phyloP scores from a whole-genome alignment of 2,113 vertebrate genomes.

The Electrona antarctica region DNA sequence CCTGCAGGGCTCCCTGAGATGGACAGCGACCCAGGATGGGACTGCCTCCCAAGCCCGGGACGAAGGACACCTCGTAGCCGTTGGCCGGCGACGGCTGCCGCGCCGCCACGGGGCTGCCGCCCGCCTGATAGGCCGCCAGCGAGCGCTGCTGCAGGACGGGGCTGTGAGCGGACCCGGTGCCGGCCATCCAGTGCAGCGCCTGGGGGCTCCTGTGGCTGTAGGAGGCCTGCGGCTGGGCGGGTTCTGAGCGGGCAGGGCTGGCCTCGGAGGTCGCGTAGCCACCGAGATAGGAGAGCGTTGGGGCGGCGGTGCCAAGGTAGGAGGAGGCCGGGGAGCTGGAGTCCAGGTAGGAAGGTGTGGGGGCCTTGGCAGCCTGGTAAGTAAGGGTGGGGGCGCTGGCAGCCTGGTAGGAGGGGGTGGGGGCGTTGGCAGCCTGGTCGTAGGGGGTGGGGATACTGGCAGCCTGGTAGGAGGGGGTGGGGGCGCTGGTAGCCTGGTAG shows the following conservation, averaged over 20 bases:
- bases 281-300: conserved; percentile 64
- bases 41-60: conserved; percentile 55
- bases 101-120: conserved; percentile 28
- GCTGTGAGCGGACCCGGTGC: conserved; percentile 79
- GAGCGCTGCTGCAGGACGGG: conserved; percentile 75
- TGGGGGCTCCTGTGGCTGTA: conserved; percentile 80
- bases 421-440: not conserved
- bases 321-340: conserved; percentile 78
- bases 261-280: conserved; percentile 63
- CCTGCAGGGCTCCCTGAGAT: conserved; percentile 58
- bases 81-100: conserved; percentile 58
- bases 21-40: conserved; percentile 61
- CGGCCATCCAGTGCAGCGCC: conserved; percentile 81
- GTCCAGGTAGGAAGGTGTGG: conserved; percentile 72
- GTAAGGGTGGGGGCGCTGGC: conserved; percentile 60
- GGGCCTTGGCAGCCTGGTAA: conserved; percentile 36
- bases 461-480: conserved; percentile 6
- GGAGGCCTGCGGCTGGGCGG: conserved; percentile 72
- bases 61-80: conserved; percentile 57
- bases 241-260: conserved; percentile 62
- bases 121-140: conserved; percentile 55
- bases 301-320: conserved; percentile 67
- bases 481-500: conserved; percentile 32
- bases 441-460: not conserved
- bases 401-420: conserved; percentile 63